Evolutionary conservation across 2,797 vertebrate genomes (phyloP), one percentile per base, ranked within the genome.

Genomic region (Ceyx erithaca): DNA sequence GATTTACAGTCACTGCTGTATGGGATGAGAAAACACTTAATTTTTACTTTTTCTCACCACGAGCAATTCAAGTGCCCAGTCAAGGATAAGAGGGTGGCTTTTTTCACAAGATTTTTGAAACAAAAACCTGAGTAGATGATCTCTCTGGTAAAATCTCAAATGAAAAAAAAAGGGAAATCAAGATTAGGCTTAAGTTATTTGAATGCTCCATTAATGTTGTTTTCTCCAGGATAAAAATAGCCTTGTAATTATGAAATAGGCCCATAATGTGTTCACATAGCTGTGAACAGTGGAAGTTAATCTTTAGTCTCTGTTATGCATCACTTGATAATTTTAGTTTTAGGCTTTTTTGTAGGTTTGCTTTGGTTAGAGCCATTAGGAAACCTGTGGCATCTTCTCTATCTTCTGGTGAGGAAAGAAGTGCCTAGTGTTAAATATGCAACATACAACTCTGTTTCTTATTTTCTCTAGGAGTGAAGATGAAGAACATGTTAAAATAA

Each of bases 401-500:
- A 0, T 31, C 35, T 70, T 40, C 33, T 73, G 40, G 23, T 13
- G 20, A 72, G 33, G 40, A 59, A 80, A 70, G 28, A 90, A 64
- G 17, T 76, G 43, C 28, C 16, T 76, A 2, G 4, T 59, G 37
- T 70, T 57, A 84, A 94, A 95, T 79, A 26, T 6, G 17, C 40
- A n/a, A 58, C 72, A 31, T 92, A 78, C 95, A 93, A 67, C 26
- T 84, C 64, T 89, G 1, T 92, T 8, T 92, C 85, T 92, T 94
- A n/a, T 91, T 91, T 96, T 86, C 84, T 91, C 23, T 94, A 99
- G 99, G 97, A 98, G 97, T 78, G 98, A 99, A 96, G 98, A 97
- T 85, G 98, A 98, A 30, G 98, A 99, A 90, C 98, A 98, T 71
- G 95, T 97, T 73, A 99, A 99, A 98, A 97, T 98, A 21, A 99